Evolutionary conservation across 2,888 invertebrate genomes (phyloP).

Genomic region (Phoenoteleia sp.): DNA sequence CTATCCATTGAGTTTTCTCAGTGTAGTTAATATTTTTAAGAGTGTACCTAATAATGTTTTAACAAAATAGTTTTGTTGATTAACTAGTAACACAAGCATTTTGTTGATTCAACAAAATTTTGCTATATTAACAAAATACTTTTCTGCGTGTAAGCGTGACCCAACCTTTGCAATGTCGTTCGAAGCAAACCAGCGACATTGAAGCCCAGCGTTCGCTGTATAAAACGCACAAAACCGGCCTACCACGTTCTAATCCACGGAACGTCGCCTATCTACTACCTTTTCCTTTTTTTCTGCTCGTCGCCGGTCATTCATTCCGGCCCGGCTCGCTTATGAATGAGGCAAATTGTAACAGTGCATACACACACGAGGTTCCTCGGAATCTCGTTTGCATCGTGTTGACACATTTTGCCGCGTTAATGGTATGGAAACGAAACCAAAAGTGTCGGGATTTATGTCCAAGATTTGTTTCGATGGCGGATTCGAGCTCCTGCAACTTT

Average conservation of each 20-base stretch:
- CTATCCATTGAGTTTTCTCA: too few relatives aligned
- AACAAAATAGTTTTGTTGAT: too few relatives aligned
- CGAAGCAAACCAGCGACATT: conserved; percentile 7
- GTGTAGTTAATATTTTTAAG: too few relatives aligned
- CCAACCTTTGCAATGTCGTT: too few relatives aligned
- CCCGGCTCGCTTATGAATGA: conserved; percentile 51
- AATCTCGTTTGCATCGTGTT: conserved; percentile 64
- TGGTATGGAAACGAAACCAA: conserved; percentile 30
- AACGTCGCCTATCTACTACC: conserved; percentile 29
- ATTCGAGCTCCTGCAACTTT: too few relatives aligned
- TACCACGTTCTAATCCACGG: conserved; percentile 20
- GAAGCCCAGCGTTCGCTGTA: not conserved
- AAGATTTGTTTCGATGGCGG: not conserved
- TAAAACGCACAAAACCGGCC: conserved; percentile 28
- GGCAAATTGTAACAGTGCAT: conserved; percentile 59
- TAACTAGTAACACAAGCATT: too few relatives aligned
- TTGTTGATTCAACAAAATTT: too few relatives aligned
- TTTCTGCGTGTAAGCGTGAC: too few relatives aligned
- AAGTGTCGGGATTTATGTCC: conserved; percentile 30
- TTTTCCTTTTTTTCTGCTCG: conserved; percentile 14
- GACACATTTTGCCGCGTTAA: conserved; percentile 38
- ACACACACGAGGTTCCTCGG: conserved; percentile 41
- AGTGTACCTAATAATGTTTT: too few relatives aligned
- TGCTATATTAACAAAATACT: too few relatives aligned
- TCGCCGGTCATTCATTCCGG: conserved; percentile 56